Base-by-base conservation (phyloP, 2,113 vertebrate species). In the Drymodes brunneopygia region DNA sequence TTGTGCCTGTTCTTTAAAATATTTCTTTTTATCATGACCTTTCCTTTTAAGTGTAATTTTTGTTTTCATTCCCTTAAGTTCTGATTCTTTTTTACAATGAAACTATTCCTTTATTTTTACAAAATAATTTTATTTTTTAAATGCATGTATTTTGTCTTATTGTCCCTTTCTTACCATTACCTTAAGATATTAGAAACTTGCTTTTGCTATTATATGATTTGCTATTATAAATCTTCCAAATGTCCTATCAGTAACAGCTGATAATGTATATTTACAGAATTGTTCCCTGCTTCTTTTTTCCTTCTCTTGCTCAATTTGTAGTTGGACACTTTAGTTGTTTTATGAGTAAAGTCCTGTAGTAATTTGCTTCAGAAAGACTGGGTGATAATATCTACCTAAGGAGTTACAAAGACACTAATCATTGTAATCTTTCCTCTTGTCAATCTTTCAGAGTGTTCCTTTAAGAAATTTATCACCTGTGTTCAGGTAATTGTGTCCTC, bases 321-420 rank as follows among this genome's bases (percentile, higher is more conserved):
- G 17, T 94, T 92, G 60, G 62, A 45, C 33, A 56, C 21, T 66
- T 71, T 12, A 44, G 12, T 65, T 93, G 22, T 66, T 89, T 80
- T 74, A 60, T 19, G 11, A 92, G 11, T 93, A 17, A 90, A 93
- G 24, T 67, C 61, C 12, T 45, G 20, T 38, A 72, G 58, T 69
- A 90, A 90, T 93, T 95, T 91, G 40, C 73, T 96, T 88, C 73
- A 88, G 51, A 87, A 94, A 78, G 48, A 72, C 56, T 61, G 27
- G 16, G 62, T 58, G 22, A 65, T 93, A 57, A 35, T 75, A 70
- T 45, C 81, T 79, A 24, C 33, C 23, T 50, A 36, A 70, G 42
- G 25, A 65, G 31, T 53, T 85, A 65, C 16, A 87, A 72, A 38
- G 66, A 19, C 22, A 24, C 4, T 80, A 57, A 88, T 61, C 8